Conservation (phyloP, 1,140 invertebrate genomes). For the Panulirus ornatus region DNA sequence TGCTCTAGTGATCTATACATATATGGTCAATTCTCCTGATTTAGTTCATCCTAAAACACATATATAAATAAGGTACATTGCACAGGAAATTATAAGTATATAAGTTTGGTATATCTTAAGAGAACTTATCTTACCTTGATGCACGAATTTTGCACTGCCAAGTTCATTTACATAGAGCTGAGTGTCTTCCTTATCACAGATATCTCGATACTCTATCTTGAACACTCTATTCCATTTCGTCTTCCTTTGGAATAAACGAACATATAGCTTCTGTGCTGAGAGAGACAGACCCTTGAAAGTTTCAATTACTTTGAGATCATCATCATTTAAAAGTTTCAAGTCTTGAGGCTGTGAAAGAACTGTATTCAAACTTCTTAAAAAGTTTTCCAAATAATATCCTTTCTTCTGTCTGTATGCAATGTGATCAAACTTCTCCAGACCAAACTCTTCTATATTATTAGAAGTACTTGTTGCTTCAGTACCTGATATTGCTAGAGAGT, state of each 20-base stretch:
- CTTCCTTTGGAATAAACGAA: slow-evolving; percentile 80
- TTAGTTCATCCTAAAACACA: no score
- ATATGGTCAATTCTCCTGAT: no score
- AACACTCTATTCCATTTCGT: slow-evolving; percentile 78
- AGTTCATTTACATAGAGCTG: slow-evolving; percentile 77
- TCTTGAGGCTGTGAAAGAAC: slow-evolving; percentile 78
- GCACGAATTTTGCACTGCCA: slow-evolving; percentile 76
- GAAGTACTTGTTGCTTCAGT: not conserved
- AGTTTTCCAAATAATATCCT: slow-evolving; percentile 78
- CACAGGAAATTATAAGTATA: no score
- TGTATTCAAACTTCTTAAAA: slow-evolving; percentile 78
- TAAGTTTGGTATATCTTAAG: no score
- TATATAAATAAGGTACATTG: no score
- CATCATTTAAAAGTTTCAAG: slow-evolving; percentile 78
- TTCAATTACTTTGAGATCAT: slow-evolving; percentile 77
- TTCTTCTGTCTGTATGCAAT: slow-evolving; percentile 30
- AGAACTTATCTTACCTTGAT: slow-evolving; percentile 76
- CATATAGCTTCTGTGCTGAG: slow-evolving; percentile 79
- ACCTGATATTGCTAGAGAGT: no score
- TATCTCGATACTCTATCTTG: slow-evolving; percentile 79
- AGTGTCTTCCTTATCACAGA: slow-evolving; percentile 77
- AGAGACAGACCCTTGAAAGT: slow-evolving; percentile 77
- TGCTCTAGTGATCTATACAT: no score
- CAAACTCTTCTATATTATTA: slow-evolving; percentile 6
- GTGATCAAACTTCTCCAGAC: not conserved